Base-by-base conservation (phyloP, 2,797 vertebrate genomes). In the Rhinatrema bivittatum region DNA sequence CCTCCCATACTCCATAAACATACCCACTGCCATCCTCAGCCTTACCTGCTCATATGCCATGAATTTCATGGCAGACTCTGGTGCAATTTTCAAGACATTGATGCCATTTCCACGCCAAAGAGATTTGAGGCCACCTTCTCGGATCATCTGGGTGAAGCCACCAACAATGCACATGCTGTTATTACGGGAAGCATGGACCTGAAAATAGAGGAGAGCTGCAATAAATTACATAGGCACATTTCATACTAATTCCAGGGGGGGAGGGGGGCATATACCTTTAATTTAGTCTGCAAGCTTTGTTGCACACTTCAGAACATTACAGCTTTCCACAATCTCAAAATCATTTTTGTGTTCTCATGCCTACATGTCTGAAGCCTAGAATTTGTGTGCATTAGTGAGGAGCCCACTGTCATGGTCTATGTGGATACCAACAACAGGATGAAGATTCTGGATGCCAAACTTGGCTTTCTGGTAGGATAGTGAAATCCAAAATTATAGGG, bases 31-130 rank as follows among this genome's bases (percentile, higher is more conserved):
- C n/a, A 25, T 8, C 25, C 25, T 13, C 13, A 14, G 13, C 10
- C 61, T 70, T 44, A 95, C 94, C 88, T 98, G 94, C 36, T 98
- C 95, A 0, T 98, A 98, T 3, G 95, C 93, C 91, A 97, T 95
- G 76, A 98, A 98, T 42, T 98, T 98, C 50, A 98, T 94, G 10
- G 93, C 95, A 0, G 94, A 91, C 51, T 98, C 95, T 0, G 95
- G 94, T 4, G 89, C 94, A 2, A 98, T 98, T 70, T 98, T 98
- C 49, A 98, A 70, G 58, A 95, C 92, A 0, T 98, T 98, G 63
- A 98, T 96, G 54, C 94, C 92, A 0, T 98, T 98, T 13, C 95
- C 94, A 24, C 95, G 53, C 95, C 95, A 98, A 8, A 98, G 82
- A 0, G 94, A 96, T 43, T 78, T 79, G 1, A 86, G 16, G 0